phyloP scores from a whole-genome alignment of 2,797 vertebrate species.

The Spea hammondii region DNA sequence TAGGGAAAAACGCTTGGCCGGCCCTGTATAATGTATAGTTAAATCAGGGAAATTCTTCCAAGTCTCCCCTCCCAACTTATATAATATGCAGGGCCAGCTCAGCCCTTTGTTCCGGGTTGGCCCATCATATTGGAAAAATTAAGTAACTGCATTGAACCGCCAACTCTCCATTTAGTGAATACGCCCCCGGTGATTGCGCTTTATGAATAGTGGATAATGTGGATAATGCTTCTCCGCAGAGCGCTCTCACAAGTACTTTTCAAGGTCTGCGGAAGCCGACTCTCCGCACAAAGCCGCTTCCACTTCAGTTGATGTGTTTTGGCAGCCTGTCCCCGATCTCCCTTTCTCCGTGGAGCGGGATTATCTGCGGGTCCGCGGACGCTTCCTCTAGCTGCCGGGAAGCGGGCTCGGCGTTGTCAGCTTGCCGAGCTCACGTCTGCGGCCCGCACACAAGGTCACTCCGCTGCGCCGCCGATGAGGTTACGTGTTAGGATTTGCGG shows the following conservation, averaged over 20 bases:
- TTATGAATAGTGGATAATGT: too few species aligned
- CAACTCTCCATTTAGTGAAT: too few species aligned
- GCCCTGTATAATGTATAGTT: too few species aligned
- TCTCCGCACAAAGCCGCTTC: constrained; percentile 7
- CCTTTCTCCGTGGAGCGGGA: constrained; percentile 13
- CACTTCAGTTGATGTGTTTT: constrained; percentile 17
- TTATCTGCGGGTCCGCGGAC: neutral
- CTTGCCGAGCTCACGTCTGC: neutral
- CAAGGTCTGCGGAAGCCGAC: constrained; percentile 14
- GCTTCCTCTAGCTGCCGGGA: neutral
- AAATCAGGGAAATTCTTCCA: too few species aligned
- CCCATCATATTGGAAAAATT: too few species aligned
- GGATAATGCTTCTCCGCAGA: neutral
- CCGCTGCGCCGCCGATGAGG: neutral
- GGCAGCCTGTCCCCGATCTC: constrained; percentile 25
- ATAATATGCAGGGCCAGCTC: too few species aligned
- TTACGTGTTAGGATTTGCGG: too few species aligned
- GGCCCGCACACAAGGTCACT: constrained; percentile 9
- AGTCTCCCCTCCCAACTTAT: too few species aligned
- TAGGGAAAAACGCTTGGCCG: too few species aligned
- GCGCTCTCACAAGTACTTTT: constrained; percentile 1
- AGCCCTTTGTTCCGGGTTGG: too few species aligned
- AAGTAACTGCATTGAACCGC: too few species aligned
- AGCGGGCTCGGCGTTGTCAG: neutral
- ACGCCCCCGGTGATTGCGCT: too few species aligned